Evolutionary conservation across 2,113 vertebrate species (phyloP).

Genomic region (Nothobranchius kuhntae): DNA sequence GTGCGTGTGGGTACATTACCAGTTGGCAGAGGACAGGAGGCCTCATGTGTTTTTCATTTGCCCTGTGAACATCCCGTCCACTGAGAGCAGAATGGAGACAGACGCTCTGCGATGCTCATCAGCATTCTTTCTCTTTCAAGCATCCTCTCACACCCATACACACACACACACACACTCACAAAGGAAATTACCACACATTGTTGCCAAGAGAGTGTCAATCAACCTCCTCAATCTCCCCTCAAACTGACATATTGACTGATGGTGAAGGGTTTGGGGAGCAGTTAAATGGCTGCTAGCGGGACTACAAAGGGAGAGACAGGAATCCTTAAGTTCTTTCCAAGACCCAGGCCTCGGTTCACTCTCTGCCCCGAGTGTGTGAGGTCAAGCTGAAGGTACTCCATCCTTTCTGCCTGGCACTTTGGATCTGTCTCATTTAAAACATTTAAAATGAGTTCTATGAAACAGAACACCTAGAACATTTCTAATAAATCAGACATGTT

Average conservation of each 20-base stretch:
- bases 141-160: conserved; percentile 65
- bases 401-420: conserved; percentile 32
- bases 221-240: conserved; percentile 56
- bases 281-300: conserved; percentile 66
- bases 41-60: conserved; percentile 79
- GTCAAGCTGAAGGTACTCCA: conserved; percentile 50
- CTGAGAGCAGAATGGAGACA: conserved; percentile 71
- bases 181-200: conserved; percentile 62
- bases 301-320: conserved; percentile 72
- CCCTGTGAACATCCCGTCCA: conserved; percentile 76
- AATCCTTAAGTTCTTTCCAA: conserved; percentile 65
- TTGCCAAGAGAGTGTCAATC: conserved; percentile 74
- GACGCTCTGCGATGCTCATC: conserved; percentile 69
- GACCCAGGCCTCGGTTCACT: conserved; percentile 47
- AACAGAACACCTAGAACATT: conserved; percentile 5
- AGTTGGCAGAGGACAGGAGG: conserved; percentile 71
- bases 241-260: conserved; percentile 74
- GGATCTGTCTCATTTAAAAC: conserved; percentile 19
- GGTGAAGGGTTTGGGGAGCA: conserved; percentile 60
- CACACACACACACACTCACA: conserved; percentile 43
- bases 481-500: conserved; percentile 12
- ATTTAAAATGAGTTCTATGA: background rate
- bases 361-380: conserved; percentile 50
- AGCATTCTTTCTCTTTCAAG: conserved; percentile 68
- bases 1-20: conserved; percentile 65